Percentiles rank a stretch among this genome's conserved stretches.
These are phyloP conservation scores for Diloba caeruleocephala DNA, from an alignment of 2,888 invertebrate species.

Conservation along the genomic window DNA sequence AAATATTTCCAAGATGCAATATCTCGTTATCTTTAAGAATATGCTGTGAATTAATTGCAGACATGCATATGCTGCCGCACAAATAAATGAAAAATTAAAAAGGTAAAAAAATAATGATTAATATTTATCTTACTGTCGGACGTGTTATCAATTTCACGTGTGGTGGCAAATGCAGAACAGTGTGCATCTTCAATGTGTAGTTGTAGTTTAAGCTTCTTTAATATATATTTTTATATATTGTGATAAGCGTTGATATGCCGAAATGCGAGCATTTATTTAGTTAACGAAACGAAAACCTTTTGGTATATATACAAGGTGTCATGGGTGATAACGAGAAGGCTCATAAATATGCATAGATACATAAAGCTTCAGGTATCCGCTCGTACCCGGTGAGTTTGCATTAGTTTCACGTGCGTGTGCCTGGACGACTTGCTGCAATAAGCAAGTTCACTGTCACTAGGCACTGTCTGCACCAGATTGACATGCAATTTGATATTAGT, in stretches of 20 bases:
- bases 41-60: conserved; percentile 83
- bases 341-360: conserved; percentile 45
- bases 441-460: conserved; percentile 86
- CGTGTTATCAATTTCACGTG: conserved; percentile 78
- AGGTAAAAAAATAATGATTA: conserved; percentile 57
- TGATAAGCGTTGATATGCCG: conserved; percentile 89
- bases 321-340: conserved; percentile 75
- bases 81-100: conserved; percentile 76
- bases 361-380: conserved; percentile 49
- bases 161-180: conserved; percentile 87
- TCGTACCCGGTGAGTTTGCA: conserved; percentile 54
- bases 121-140: conserved; percentile 70
- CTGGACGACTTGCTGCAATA: conserved; percentile 85
- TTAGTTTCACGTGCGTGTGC: conserved; percentile 70
- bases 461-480: conserved; percentile 77
- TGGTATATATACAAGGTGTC: conserved; percentile 72
- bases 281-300: conserved; percentile 76
- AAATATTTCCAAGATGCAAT: conserved; percentile 74
- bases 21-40: conserved; percentile 77
- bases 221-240: conserved; percentile 89
- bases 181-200: conserved; percentile 86
- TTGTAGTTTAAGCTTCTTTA: conserved; percentile 87
- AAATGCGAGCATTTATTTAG: conserved; percentile 87
- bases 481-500: conserved; percentile 78
- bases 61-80: conserved; percentile 87